phyloP scores from a whole-genome alignment of 2,797 vertebrate genomes.

The Alcedo quadribrachys region DNA sequence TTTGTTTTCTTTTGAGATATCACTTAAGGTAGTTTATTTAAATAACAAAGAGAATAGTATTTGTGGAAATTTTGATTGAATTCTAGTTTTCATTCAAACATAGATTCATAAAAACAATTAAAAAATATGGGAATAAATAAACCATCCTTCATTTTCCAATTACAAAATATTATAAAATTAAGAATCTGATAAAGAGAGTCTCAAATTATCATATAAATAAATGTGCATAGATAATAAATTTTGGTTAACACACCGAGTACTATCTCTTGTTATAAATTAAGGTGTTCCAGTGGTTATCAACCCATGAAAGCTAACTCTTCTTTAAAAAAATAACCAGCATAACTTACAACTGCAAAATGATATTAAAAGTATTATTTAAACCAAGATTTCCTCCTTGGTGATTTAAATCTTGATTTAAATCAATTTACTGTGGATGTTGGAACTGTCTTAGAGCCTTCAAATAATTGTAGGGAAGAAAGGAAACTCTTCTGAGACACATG shows the following conservation, averaged over 20 bases:
- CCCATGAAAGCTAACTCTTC: neutral
- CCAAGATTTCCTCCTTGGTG: constrained; percentile 22
- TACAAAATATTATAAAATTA: constrained; percentile 31
- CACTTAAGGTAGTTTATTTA: constrained; percentile 5
- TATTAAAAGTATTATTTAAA: constrained; percentile 41
- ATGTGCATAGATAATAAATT: neutral
- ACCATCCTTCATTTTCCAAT: constrained; percentile 11
- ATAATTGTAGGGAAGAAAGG: constrained; percentile 40
- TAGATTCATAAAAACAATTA: neutral
- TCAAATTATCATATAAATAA: constrained; percentile 25
- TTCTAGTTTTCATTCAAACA: constrained; percentile 3
- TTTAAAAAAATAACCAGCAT: neutral
- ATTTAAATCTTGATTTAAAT: constrained; percentile 46
- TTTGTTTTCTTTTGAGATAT: neutral
- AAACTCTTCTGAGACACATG: constrained; percentile 31
- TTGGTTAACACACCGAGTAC: neutral
- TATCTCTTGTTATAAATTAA: neutral
- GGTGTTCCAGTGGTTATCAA: constrained; percentile 6
- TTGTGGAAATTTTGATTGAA: neutral
- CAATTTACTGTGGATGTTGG: constrained; percentile 5
- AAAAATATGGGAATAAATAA: neutral
- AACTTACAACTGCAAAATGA: neutral
- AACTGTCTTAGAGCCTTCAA: constrained; percentile 47
- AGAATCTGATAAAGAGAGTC: neutral
- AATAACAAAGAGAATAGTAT: neutral